These are phyloP conservation scores for Tupaia chinensis DNA, from an alignment of 2,113 vertebrate species.

Conservation along the genomic window DNA sequence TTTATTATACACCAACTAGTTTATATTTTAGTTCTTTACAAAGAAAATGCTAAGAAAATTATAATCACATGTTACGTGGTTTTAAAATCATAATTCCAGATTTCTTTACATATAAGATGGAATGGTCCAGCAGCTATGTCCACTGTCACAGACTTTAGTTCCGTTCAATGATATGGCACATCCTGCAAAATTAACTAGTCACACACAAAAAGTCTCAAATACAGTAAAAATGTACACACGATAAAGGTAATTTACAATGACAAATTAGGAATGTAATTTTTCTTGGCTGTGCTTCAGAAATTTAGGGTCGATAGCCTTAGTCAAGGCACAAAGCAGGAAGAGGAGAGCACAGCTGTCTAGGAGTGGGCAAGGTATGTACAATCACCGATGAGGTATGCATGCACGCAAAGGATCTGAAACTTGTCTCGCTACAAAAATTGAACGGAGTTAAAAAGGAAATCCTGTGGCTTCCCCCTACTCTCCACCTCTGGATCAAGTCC, in stretches of 20 bases:
- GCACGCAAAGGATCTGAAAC: conserved; percentile 88
- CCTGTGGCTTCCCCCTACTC: conserved; percentile 76
- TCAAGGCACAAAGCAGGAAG: conserved; percentile 88
- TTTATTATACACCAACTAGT: conserved; percentile 90
- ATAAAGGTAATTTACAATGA: conserved; percentile 88
- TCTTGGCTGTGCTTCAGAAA: conserved; percentile 89
- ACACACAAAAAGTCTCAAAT: conserved; percentile 82
- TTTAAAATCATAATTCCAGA: conserved; percentile 86
- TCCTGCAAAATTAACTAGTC: conserved; percentile 88
- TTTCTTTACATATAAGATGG: conserved; percentile 87
- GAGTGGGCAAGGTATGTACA: conserved; percentile 85
- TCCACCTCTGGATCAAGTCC: conserved; percentile 76
- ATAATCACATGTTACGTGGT: conserved; percentile 84
- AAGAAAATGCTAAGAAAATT: conserved; percentile 86
- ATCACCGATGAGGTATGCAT: conserved; percentile 90
- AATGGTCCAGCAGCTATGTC: conserved; percentile 87
- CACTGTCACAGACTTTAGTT: conserved; percentile 86
- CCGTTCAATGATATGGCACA: conserved; percentile 90
- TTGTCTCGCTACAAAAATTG: conserved; percentile 84
- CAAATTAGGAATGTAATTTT: conserved; percentile 89
- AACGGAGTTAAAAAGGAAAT: conserved; percentile 84
- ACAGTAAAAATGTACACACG: conserved; percentile 86
- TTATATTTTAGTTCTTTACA: conserved; percentile 88
- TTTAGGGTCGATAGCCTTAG: conserved; percentile 86
- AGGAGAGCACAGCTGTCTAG: conserved; percentile 86